Conservation (phyloP, 1,140 invertebrate species). For the Drosophila tristis region DNA sequence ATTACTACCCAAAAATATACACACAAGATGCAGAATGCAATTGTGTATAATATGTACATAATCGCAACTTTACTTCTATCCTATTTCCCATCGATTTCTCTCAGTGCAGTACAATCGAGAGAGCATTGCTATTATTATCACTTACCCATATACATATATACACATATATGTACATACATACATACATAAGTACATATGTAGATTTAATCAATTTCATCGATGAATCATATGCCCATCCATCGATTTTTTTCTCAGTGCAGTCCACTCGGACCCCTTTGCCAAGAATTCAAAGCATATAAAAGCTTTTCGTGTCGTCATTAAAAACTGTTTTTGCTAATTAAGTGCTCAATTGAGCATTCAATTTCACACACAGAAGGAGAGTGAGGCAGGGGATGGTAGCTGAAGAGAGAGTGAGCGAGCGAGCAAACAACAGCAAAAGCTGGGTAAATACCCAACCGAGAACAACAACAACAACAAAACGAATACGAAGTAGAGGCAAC, state of each 20-base stretch:
- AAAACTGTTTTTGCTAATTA: slow-evolving; percentile 84
- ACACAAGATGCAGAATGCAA: too few relatives aligned
- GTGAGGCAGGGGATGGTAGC: background rate
- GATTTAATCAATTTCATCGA: too few relatives aligned
- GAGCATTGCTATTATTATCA: too few relatives aligned
- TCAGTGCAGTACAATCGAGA: too few relatives aligned
- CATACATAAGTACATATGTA: too few relatives aligned
- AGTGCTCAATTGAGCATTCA: slow-evolving; percentile 83
- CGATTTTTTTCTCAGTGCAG: slow-evolving; percentile 47
- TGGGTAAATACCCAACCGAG: slow-evolving; percentile 64
- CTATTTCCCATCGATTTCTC: too few relatives aligned
- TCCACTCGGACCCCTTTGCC: slow-evolving; percentile 26
- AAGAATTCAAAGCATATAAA: slow-evolving; percentile 70
- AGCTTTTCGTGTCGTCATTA: slow-evolving; percentile 83
- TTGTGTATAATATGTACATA: too few relatives aligned
- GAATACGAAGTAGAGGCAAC: slow-evolving; percentile 27
- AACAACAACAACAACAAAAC: slow-evolving; percentile 45
- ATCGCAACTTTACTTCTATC: too few relatives aligned
- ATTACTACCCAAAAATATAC: too few relatives aligned
- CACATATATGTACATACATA: too few relatives aligned
- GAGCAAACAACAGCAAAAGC: slow-evolving; percentile 54
- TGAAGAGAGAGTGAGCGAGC: background rate
- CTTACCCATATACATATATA: too few relatives aligned
- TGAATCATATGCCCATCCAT: too few relatives aligned
- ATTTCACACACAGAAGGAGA: slow-evolving; percentile 60